phyloP scores from a whole-genome alignment of 2,888 invertebrate species.

The Desoria tigrina region DNA sequence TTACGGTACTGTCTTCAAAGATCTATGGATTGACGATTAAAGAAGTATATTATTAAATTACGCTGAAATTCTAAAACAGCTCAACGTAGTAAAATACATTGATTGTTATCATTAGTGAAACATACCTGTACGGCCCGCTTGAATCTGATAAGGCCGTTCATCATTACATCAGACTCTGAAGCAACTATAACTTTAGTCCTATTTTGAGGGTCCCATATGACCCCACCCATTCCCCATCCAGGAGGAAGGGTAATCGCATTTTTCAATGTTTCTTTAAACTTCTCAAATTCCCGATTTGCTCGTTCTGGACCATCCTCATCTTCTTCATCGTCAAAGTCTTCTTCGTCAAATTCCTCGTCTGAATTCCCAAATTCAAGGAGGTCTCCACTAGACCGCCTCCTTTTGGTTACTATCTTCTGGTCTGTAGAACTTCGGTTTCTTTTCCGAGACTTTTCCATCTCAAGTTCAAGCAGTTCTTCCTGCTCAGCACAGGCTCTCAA shows the following conservation, averaged over 20 bases:
- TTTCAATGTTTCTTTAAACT: conserved; percentile 40
- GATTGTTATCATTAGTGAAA: background rate
- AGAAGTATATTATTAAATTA: conserved; percentile 2
- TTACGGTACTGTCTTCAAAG: conserved; percentile 42
- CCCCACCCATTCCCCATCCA: conserved; percentile 49
- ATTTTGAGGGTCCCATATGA: conserved; percentile 47
- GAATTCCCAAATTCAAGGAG: conserved; percentile 10
- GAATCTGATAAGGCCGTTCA: conserved; percentile 38
- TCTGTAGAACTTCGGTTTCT: background rate
- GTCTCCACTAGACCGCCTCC: conserved; percentile 3
- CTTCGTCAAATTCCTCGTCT: conserved; percentile 16
- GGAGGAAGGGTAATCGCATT: conserved; percentile 35
- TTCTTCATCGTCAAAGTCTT: background rate
- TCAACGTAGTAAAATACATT: background rate
- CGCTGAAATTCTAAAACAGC: conserved; percentile 1
- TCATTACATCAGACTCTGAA: conserved; percentile 44
- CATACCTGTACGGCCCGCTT: conserved; percentile 47
- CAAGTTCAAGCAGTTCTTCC: too few species aligned
- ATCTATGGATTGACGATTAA: conserved; percentile 36
- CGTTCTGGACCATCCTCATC: conserved; percentile 23
- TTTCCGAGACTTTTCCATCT: background rate
- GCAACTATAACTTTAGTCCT: conserved; percentile 46
- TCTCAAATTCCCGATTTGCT: conserved; percentile 43
- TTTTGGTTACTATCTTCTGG: background rate
- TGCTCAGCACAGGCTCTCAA: background rate